Evolutionary conservation across 2,797 vertebrate genomes (phyloP), one percentile per base, ranked within the genome.

Genomic region (Nyctalus aviator): DNA sequence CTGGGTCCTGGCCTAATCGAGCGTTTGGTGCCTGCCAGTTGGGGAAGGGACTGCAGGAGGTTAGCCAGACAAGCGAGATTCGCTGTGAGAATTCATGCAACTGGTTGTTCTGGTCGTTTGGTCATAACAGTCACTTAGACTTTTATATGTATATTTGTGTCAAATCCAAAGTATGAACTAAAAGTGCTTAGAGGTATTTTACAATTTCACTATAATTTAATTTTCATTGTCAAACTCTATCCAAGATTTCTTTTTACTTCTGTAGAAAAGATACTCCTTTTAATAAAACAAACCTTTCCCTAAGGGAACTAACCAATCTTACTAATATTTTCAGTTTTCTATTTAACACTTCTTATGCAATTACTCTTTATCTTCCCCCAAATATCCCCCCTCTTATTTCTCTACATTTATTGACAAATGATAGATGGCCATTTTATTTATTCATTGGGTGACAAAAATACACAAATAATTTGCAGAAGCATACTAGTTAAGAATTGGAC

Each of bases 341-440:
- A 46, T 44, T 88, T 88, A 23, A 53, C n/a, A 69, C 84, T 92
- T 84, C 23, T 12, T 68, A 59, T 12, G 9, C 82, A 69, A 82
- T 81, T 55, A 7, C 13, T 11, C 13, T 76, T 89, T 41, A 35
- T 71, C 37, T 82, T 55, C 3, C 14, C 7, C 3, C 5, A 6
- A 76, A 79, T 59, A 53, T 21, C 25, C 11, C 9, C 27, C 27
- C 13, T 66, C 2, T 25, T 88, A 27, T 37, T 79, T 21, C 18
- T 53, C 17, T 68, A 4, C 73, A 68, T 37, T 32, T 75, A 32
- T 48, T 6, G 35, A 79, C 62, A 88, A 62, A 35, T 55, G 3
- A 21, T 41, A 68, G 30, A 32, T 20, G 15, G 37, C 9, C 30
- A 84, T 59, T 41, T 37, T 73, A 73, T 23, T 44, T 81, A 76